Base-by-base conservation (phyloP, 2,113 vertebrate species). In the Austrofundulus limnaeus region DNA sequence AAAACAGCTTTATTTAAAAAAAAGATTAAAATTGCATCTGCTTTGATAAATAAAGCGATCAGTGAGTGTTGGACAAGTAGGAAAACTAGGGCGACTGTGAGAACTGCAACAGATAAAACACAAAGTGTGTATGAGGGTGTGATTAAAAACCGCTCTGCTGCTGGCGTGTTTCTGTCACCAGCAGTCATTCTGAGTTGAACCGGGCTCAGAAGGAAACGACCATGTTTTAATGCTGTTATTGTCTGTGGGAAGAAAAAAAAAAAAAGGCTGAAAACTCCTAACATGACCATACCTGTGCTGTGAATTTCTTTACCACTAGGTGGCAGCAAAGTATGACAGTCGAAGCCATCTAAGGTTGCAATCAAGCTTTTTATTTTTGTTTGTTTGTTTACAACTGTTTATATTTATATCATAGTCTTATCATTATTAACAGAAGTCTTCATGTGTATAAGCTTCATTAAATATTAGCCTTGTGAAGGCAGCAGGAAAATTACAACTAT, bases 211-310 rank as follows among this genome's bases (percentile, higher is more conserved):
- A 77, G 83, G 81, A 87, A 90, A 91, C 90, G 85, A 92, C 90
- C 88, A 91, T 92, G 89, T 92, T 85, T 92, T 81, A 84, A 90
- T 87, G 86, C 88, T 91, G 90, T 91, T 91, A 90, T 66, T 68
- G 70, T 86, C 72, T 84, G 67, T 72, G 53, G 51, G n/a, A n/a
- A n/a, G n/a, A n/a, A 57, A 37, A 58, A 52, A 58, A 66, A 66
- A 58, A 20, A 71, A 46, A 58, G 70, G 75, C 31, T 31, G 50
- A 43, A 38, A 46, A 72, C 49, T 68, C 63, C 51, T 21, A 12
- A 48, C 51, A 56, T 54, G 58, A 77, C 55, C 61, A 16, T 72
- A 59, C 80, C 71, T 57, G 69, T 79, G 83, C 63, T 80, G 75
- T 80, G 58, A 24, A 61, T 80, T 58, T 77, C 16, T 80, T 62